These are phyloP conservation scores for Luehdorfia chinensis DNA, from an alignment of 1,140 invertebrate genomes.

Conservation along the genomic window DNA sequence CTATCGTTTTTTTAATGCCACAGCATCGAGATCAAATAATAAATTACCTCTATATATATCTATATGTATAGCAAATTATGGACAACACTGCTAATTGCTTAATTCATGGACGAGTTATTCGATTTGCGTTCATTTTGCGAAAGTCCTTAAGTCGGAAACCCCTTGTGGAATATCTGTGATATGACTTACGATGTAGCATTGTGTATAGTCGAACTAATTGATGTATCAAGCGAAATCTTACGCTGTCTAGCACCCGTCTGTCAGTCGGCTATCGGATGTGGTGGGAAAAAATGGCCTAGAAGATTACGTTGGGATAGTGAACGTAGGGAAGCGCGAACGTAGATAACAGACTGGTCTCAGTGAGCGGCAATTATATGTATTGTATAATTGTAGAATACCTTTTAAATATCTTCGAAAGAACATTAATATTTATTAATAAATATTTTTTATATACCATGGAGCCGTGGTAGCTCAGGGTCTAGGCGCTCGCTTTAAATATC, in stretches of 20 bases:
- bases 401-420: no score
- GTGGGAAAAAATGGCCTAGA: slow-evolving; percentile 3
- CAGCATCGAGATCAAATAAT: slow-evolving; percentile 12
- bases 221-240: slow-evolving; percentile 4
- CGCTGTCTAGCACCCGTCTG: slow-evolving; percentile 13
- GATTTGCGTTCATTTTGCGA: not conserved
- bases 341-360: no score
- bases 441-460: no score
- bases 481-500: no score
- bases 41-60: slow-evolving; percentile 3
- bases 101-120: not conserved
- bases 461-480: no score
- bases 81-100: slow-evolving; percentile 6
- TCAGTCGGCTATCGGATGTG: slow-evolving; percentile 5
- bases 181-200: not conserved
- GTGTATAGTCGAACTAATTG: not conserved
- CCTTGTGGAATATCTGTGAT: not conserved
- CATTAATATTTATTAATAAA: no score
- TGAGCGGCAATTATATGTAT: no score
- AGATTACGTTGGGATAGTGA: no score
- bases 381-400: no score
- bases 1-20: no score
- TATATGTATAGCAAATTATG: not conserved
- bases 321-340: no score
- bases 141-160: slow-evolving; percentile 1